Conservation (phyloP, 2,888 invertebrate species). For the Tortrix viridana region DNA sequence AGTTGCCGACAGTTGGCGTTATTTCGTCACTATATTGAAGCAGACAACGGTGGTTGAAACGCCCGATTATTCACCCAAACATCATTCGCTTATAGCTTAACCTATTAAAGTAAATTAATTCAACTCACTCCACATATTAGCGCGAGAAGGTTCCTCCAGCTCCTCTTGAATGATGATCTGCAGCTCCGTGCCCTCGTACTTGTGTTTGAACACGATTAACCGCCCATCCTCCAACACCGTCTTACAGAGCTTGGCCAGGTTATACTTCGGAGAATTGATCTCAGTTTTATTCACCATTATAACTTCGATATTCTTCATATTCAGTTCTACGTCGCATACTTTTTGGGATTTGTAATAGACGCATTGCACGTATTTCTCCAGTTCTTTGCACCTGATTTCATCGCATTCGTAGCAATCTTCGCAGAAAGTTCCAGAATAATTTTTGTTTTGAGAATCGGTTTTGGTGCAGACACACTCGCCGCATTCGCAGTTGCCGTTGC, state of each 20-base stretch:
- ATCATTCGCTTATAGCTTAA: too few species aligned
- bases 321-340: slow-evolving; percentile 52
- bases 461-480: slow-evolving; percentile 86
- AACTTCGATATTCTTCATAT: slow-evolving; percentile 46
- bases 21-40: too few species aligned
- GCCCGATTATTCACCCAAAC: too few species aligned
- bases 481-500: slow-evolving; percentile 88
- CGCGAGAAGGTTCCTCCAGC: slow-evolving; percentile 53
- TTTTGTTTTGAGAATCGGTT: slow-evolving; percentile 59
- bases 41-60: too few species aligned
- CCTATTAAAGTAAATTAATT: not conserved
- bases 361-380: slow-evolving; percentile 89
- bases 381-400: slow-evolving; percentile 86
- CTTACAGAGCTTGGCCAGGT: slow-evolving; percentile 57
- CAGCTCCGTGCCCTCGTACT: slow-evolving; percentile 49
- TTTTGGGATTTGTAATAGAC: slow-evolving; percentile 49
- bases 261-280: slow-evolving; percentile 49
- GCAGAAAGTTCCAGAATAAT: slow-evolving; percentile 86
- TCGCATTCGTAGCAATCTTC: slow-evolving; percentile 89
- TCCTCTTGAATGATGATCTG: slow-evolving; percentile 65
- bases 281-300: slow-evolving; percentile 54
- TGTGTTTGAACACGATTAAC: slow-evolving; percentile 60
- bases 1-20: too few species aligned
- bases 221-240: slow-evolving; percentile 52
- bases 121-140: slow-evolving; percentile 65